Base-by-base conservation (phyloP, 2,888 invertebrate genomes). In the Beris chalybata region DNA sequence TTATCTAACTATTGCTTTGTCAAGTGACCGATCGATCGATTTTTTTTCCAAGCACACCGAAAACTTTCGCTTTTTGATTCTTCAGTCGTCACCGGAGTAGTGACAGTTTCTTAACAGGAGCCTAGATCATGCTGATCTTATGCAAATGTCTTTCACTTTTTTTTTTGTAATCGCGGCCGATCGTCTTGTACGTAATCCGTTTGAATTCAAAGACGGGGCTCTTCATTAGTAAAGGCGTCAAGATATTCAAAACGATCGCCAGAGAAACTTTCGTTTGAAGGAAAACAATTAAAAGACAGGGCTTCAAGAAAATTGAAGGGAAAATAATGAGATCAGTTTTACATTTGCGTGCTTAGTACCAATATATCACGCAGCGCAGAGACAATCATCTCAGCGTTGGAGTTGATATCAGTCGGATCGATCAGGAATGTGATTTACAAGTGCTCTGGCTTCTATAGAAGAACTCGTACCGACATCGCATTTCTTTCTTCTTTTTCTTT, bases 351-450 rank as follows among this genome's bases (percentile, higher is more conserved):
- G 56, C 56, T 12, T n/a, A 6, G 11, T n/a, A 13, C 4, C 38
- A 56, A 56, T 56, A 56, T 56, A 56, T 56, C 56, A 56, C 56
- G 56, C 56, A 56, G 56, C 56, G 43, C 43, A 43, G 38, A 56
- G 56, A 56, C 43, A 56, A 38, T 56, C 15, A 56, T 43, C 38
- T 56, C 38, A n/a, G n/a, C 15, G 7, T 6, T 38, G 56, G 38
- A 9, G 6, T 15, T 56, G 38, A 22, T 38, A 56, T 56, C 56
- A 43, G 43, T 56, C 43, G 56, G 56, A 43, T 56, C 5, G 56
- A 56, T 56, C 43, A 15, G 11, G 4, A 43, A 43, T 56, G 11
- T 7, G 22, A 52, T 52, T 52, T 15, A 13, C 38, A 38, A 38
- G 38, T 38, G 38, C 9, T 38, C 5, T 38, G 1, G 38, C 38